Percentiles rank a stretch among this genome's conserved stretches.
Conservation (phyloP, 2,888 invertebrate genomes). For the Crematogaster levior region DNA sequence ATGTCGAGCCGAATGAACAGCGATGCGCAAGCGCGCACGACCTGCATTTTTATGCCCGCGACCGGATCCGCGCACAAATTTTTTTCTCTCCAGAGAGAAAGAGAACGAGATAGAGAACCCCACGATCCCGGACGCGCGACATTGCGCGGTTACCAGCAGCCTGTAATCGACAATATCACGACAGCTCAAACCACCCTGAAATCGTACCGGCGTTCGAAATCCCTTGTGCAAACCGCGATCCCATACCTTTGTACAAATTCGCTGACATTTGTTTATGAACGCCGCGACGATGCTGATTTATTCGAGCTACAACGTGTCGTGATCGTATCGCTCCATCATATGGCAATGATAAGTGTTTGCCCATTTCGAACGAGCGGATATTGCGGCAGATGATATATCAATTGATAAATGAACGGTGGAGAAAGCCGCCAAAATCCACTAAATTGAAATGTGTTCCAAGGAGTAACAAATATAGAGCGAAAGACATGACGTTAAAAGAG, state of each 20-base stretch:
- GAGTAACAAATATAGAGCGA: not conserved
- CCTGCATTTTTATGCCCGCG: slow-evolving; percentile 83
- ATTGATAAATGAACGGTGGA: slow-evolving; percentile 16
- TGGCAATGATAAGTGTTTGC: slow-evolving; percentile 7
- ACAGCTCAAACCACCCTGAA: slow-evolving; percentile 16
- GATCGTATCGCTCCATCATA: slow-evolving; percentile 13
- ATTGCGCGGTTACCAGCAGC: not conserved
- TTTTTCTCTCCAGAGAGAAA: slow-evolving; percentile 77
- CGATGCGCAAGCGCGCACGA: slow-evolving; percentile 82
- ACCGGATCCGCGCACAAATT: slow-evolving; percentile 83
- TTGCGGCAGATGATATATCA: slow-evolving; percentile 13
- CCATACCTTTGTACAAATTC: slow-evolving; percentile 25
- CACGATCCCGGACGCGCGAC: slow-evolving; percentile 18
- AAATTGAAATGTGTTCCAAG: not conserved
- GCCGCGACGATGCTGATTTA: slow-evolving; percentile 17
- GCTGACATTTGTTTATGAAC: slow-evolving; percentile 35
- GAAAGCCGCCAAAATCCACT: not conserved
- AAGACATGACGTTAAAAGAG: not conserved
- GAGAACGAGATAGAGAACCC: slow-evolving; percentile 43
- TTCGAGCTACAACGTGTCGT: not conserved
- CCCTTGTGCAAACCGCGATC: slow-evolving; percentile 20
- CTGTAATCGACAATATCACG: slow-evolving; percentile 18
- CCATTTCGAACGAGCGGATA: not conserved
- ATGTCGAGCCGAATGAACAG: slow-evolving; percentile 76
- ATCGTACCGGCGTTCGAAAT: not conserved